Evolutionary conservation across 30 jellyfish, hydroid and myxozoan genomes (phyloP), one percentile per base, ranked within the genome.

Genomic region (Turritopsis dohrnii): DNA sequence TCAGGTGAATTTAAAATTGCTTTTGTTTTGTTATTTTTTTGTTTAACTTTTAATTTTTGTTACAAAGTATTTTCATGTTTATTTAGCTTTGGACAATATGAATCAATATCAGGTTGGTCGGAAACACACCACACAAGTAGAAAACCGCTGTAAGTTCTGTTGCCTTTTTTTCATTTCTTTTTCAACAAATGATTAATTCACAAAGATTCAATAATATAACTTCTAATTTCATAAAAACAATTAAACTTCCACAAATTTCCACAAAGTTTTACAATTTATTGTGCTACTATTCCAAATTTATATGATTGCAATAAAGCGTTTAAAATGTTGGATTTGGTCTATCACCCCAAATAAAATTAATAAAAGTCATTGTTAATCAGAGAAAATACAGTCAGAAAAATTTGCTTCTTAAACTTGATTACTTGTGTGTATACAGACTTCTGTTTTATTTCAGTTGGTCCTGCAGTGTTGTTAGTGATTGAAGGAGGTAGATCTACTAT

Each of bases 401-500:
- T n/a, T n/a, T n/a, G n/a, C n/a, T n/a, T n/a, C n/a, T n/a, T n/a
- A n/a, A n/a, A n/a, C n/a, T n/a, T n/a, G n/a, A n/a, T n/a, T n/a
- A n/a, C n/a, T n/a, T n/a, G n/a, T 1, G 77, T 8, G 30, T 69
- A 8, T 69, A 0, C 22, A 7, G 30, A 23, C 8, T 69, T 7
- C 77, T 69, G 9, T 69, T 69, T 0, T n/a, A 9, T 69, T 69
- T 69, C 30, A 69, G 77, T 69, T 69, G 85, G 28, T 1, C 85
- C 85, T 7, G 85, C 85, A 18, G 28, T 79, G 21, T 26, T 29
- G 79, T 17, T 79, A 16, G 72, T 79, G 22, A 24, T 79, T 79
- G 85, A 79, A 79, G 85, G 85, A 7, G 85, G 85, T 79, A 75
- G 8, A 1, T 24, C n/a, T 79, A 24, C 85, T 19, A 52, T 79